Conservation (phyloP, 2,888 invertebrate species). For the Euspilapteryx auroguttella region DNA sequence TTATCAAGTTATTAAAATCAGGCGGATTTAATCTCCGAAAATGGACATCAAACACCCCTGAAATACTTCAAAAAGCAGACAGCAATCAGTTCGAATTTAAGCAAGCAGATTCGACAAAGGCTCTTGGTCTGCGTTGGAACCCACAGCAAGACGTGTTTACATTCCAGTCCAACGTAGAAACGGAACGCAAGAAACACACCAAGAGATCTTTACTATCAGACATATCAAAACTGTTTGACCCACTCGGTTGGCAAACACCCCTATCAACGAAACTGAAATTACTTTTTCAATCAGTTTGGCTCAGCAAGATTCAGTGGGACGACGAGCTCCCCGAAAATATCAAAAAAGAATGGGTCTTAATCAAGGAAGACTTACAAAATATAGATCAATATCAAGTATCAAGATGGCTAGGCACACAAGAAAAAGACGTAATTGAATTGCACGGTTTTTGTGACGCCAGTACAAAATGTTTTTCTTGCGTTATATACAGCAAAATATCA, state of each 20-base stretch:
- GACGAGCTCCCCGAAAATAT: too few relatives aligned
- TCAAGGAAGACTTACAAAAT: slow-evolving; percentile 1
- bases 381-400: slow-evolving; percentile 1
- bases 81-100: slow-evolving; percentile 3
- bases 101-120: background rate
- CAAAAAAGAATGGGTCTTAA: slow-evolving; percentile 1
- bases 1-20: slow-evolving; percentile 5
- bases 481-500: background rate
- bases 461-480: slow-evolving; percentile 1
- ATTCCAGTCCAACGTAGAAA: background rate
- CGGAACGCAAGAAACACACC: background rate
- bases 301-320: slow-evolving; percentile 2
- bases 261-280: slow-evolving; percentile 3
- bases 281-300: slow-evolving; percentile 3
- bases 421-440: background rate
- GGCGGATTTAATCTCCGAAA: slow-evolving; percentile 9
- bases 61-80: too few relatives aligned
- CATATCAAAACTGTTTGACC: slow-evolving; percentile 4
- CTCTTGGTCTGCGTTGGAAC: slow-evolving; percentile 1
- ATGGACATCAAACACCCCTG: slow-evolving; percentile 5
- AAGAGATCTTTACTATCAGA: too few relatives aligned
- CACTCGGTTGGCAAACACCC: slow-evolving; percentile 3
- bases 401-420: slow-evolving; percentile 1
- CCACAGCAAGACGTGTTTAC: slow-evolving; percentile 1
- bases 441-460: too few relatives aligned